These are phyloP conservation scores for Sebastes diploproa DNA, from an alignment of 2,797 vertebrate genomes.

Conservation along the genomic window DNA sequence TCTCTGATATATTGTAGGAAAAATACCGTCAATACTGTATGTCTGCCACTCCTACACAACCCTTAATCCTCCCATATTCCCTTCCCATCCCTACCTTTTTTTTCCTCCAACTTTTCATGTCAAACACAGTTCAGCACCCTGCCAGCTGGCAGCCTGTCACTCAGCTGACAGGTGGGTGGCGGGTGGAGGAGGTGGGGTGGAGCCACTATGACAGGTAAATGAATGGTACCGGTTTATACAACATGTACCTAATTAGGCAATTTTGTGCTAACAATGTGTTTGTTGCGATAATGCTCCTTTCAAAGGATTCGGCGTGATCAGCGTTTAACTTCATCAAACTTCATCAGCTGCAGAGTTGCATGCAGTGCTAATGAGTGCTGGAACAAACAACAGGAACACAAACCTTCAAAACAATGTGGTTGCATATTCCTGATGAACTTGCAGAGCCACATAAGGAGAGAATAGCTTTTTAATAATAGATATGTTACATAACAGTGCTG, in stretches of 20 bases:
- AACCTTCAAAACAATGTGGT: background rate
- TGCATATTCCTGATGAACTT: background rate
- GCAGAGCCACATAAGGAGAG: background rate
- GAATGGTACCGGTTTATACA: constrained; percentile 40
- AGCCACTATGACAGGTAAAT: constrained; percentile 67
- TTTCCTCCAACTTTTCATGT: constrained; percentile 37
- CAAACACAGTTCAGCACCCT: constrained; percentile 50
- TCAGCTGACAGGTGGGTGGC: constrained; percentile 49
- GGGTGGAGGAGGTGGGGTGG: constrained; percentile 15
- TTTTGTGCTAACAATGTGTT: constrained; percentile 33
- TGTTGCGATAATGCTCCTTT: constrained; percentile 31
- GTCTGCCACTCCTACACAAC: constrained; percentile 41
- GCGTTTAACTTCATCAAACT: constrained; percentile 30
- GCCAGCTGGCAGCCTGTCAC: constrained; percentile 58
- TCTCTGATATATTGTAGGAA: constrained; percentile 26
- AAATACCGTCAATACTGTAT: constrained; percentile 27
- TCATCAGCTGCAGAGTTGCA: background rate
- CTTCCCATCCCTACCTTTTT: constrained; percentile 14
- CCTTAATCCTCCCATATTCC: constrained; percentile 26
- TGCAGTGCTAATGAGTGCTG: background rate
- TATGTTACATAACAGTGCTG: constrained; percentile 6
- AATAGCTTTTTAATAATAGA: background rate
- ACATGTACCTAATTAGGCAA: constrained; percentile 54
- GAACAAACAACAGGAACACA: background rate
- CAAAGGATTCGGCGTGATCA: constrained; percentile 32